Evolutionary conservation across 2,797 vertebrate species (phyloP).

Genomic region (Falco cherrug): DNA sequence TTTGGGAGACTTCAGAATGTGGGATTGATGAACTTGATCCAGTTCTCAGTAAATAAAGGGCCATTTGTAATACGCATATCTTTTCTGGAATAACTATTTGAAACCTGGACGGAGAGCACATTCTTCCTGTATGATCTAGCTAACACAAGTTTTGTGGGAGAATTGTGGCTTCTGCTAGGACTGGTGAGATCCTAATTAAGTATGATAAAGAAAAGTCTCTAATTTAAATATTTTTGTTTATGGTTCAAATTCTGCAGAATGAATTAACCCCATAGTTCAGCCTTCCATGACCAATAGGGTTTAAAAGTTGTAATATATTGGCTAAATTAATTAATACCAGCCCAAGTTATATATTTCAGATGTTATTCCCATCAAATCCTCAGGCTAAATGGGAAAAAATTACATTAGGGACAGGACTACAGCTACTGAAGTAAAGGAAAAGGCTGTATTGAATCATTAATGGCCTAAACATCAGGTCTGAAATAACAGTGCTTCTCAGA

Average conservation of each 20-base stretch:
- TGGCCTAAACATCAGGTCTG: slow-evolving; percentile 20
- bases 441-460: not conserved
- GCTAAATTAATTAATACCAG: slow-evolving; percentile 26
- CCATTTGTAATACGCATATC: not conserved
- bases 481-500: slow-evolving; percentile 15
- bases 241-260: not conserved
- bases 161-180: not conserved
- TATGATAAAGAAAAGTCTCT: not conserved
- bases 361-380: slow-evolving; percentile 37
- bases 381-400: slow-evolving; percentile 18
- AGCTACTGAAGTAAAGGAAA: not conserved
- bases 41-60: not conserved
- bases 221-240: not conserved
- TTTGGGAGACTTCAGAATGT: not conserved
- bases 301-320: not conserved
- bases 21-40: not conserved
- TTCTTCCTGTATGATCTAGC: not conserved
- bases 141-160: not conserved
- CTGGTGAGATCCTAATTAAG: not conserved
- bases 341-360: not conserved
- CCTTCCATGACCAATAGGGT: not conserved
- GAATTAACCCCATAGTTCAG: not conserved
- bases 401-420: not conserved
- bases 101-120: not conserved
- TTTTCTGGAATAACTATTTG: not conserved